Evolutionary conservation across 2,797 vertebrate species (phyloP).

Genomic region (Telmatherina bonti): DNA sequence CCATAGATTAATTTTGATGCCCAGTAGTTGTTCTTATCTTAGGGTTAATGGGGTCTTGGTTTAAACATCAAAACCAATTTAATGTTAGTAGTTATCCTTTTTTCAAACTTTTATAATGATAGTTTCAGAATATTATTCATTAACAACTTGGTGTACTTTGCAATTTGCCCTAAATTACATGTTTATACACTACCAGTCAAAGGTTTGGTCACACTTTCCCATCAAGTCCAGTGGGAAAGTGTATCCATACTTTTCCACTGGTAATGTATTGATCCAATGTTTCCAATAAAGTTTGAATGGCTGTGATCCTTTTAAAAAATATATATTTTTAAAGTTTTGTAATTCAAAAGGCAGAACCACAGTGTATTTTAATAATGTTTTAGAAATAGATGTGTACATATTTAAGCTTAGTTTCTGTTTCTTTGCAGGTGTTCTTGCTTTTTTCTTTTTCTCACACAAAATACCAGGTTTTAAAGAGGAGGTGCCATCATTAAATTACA

Average conservation of each 20-base stretch:
- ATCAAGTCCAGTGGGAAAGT: too few species aligned
- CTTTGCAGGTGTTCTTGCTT: constrained; percentile 89
- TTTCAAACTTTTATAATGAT: not conserved
- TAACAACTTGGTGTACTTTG: not conserved
- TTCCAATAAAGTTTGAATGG: not conserved
- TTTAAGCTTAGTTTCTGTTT: not conserved
- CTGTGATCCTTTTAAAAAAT: not conserved
- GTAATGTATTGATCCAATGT: not conserved
- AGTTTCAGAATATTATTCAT: not conserved
- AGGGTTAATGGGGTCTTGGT: not conserved
- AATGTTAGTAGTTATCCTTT: not conserved
- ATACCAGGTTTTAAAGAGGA: constrained; percentile 87
- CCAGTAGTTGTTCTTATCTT: not conserved
- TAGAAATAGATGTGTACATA: not conserved
- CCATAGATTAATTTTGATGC: not conserved
- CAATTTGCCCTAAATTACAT: not conserved
- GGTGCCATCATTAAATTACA: constrained; percentile 91
- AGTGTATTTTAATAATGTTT: not conserved
- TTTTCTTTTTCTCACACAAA: constrained; percentile 93
- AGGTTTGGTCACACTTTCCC: too few species aligned
- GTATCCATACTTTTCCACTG: too few species aligned
- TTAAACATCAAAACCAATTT: not conserved
- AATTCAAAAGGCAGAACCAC: not conserved
- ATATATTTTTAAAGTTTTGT: not conserved
- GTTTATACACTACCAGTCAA: too few species aligned